These are phyloP conservation scores for Auanema freiburgensis DNA, from an alignment of 2,888 invertebrate genomes.

Conservation along the genomic window DNA sequence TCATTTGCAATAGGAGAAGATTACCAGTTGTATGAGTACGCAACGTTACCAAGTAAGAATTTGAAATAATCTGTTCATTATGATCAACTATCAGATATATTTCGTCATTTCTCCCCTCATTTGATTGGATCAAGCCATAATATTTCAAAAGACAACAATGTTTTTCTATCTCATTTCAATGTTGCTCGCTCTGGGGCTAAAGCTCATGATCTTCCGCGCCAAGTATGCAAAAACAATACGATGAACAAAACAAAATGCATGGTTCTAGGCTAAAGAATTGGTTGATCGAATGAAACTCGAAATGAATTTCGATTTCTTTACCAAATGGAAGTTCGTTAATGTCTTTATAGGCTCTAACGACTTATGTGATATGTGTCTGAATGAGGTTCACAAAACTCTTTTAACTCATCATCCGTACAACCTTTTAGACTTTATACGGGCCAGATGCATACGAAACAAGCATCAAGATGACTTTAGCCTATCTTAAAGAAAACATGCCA, in stretches of 20 bases:
- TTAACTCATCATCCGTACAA: too few relatives aligned
- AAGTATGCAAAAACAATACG: slow-evolving; percentile 3
- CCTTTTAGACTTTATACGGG: slow-evolving; percentile 22
- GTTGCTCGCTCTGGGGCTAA: slow-evolving; percentile 10
- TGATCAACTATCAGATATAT: slow-evolving; percentile 25
- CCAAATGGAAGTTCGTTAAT: slow-evolving; percentile 36
- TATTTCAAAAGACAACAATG: slow-evolving; percentile 12
- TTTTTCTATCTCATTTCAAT: slow-evolving; percentile 23
- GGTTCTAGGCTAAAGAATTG: slow-evolving; percentile 16
- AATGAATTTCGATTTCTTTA: slow-evolving; percentile 8
- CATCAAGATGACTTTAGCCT: slow-evolving; percentile 16
- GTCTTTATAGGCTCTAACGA: slow-evolving; percentile 41
- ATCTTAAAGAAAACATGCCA: slow-evolving; percentile 21
- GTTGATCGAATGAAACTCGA: slow-evolving; percentile 9
- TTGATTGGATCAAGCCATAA: slow-evolving; percentile 17
- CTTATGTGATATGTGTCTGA: slow-evolving; percentile 27
- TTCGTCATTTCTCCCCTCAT: slow-evolving; percentile 23
- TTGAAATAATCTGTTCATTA: neutral
- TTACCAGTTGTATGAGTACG: slow-evolving; percentile 19
- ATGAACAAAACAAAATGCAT: neutral
- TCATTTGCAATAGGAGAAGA: slow-evolving; percentile 32
- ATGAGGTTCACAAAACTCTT: too few relatives aligned
- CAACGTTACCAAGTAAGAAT: slow-evolving; percentile 29
- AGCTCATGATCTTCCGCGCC: slow-evolving; percentile 11
- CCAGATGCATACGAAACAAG: slow-evolving; percentile 19